phyloP scores from a whole-genome alignment of 2,888 invertebrate species.

The Chouioia cunea region DNA sequence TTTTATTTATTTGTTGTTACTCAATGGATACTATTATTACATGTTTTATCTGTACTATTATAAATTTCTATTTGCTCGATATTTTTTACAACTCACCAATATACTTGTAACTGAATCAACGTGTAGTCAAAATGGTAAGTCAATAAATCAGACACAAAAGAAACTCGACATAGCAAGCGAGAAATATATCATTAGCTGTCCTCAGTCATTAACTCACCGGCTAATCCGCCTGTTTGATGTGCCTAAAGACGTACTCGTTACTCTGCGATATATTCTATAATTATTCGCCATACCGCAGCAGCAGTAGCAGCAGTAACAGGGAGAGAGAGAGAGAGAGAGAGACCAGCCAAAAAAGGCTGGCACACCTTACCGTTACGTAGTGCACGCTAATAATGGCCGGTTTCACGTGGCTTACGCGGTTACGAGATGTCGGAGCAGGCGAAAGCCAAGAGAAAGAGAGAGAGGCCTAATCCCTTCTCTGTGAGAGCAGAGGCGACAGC shows the following conservation, averaged over 20 bases:
- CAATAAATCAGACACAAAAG: too few relatives aligned
- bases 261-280: slow-evolving; percentile 54
- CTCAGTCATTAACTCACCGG: slow-evolving; percentile 1
- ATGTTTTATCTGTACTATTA: too few relatives aligned
- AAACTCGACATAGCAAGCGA: too few relatives aligned
- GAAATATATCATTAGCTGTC: too few relatives aligned
- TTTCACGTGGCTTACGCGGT: slow-evolving; percentile 62
- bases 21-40: too few relatives aligned
- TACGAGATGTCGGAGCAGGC: slow-evolving; percentile 45
- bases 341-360: slow-evolving; percentile 33
- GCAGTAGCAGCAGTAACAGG: slow-evolving; percentile 33
- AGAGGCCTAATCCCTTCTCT: slow-evolving; percentile 55
- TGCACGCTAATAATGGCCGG: slow-evolving; percentile 62
- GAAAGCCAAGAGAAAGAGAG: slow-evolving; percentile 30
- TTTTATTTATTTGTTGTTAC: too few relatives aligned
- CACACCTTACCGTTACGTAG: slow-evolving; percentile 50
- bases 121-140: too few relatives aligned
- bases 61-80: too few relatives aligned
- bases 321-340: too few relatives aligned
- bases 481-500: slow-evolving; percentile 62
- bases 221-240: slow-evolving; percentile 33
- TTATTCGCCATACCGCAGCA: slow-evolving; percentile 53
- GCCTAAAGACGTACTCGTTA: slow-evolving; percentile 41
- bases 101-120: too few relatives aligned
- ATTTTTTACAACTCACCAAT: too few relatives aligned